Percentiles rank a stretch among this genome's conserved stretches.
Evolutionary conservation across 2,797 vertebrate genomes (phyloP).

Genomic region (Nannoperca australis): DNA sequence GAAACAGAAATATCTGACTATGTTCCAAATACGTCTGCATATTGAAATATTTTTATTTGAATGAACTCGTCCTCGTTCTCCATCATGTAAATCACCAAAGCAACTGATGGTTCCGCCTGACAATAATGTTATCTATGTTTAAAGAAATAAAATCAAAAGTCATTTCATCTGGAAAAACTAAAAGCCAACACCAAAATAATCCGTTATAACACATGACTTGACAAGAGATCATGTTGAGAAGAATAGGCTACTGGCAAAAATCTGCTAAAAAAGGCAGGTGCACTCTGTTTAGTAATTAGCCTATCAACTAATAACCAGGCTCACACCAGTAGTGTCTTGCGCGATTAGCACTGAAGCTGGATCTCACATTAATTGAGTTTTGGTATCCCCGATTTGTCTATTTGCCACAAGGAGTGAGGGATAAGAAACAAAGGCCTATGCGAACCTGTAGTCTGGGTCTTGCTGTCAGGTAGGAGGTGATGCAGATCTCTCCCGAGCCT

Average conservation of each 20-base stretch:
- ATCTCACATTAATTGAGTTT: not conserved
- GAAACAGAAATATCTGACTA: not conserved
- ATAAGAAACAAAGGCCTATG: not conserved
- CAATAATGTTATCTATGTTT: not conserved
- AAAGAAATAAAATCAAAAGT: not conserved
- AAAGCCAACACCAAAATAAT: not conserved
- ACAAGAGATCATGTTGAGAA: not conserved
- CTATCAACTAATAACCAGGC: not conserved
- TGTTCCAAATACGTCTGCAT: not conserved
- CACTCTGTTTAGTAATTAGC: not conserved
- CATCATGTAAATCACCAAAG: not conserved
- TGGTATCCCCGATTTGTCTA: not conserved
- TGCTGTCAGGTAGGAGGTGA: conserved; percentile 90
- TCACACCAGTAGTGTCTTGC: not conserved
- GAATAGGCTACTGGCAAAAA: not conserved
- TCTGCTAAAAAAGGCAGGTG: not conserved
- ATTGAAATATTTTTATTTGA: not conserved
- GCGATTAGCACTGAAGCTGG: too few relatives aligned
- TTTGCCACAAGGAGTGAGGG: not conserved
- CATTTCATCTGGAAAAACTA: not conserved
- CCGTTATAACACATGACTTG: not conserved
- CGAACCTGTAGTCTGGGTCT: conserved; percentile 92
- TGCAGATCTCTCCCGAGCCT: conserved; percentile 82
- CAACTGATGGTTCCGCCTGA: not conserved
- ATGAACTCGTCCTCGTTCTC: not conserved